These are phyloP conservation scores for Sphaerophoria rueppellii DNA, from an alignment of 2,888 invertebrate genomes.

Conservation along the genomic window DNA sequence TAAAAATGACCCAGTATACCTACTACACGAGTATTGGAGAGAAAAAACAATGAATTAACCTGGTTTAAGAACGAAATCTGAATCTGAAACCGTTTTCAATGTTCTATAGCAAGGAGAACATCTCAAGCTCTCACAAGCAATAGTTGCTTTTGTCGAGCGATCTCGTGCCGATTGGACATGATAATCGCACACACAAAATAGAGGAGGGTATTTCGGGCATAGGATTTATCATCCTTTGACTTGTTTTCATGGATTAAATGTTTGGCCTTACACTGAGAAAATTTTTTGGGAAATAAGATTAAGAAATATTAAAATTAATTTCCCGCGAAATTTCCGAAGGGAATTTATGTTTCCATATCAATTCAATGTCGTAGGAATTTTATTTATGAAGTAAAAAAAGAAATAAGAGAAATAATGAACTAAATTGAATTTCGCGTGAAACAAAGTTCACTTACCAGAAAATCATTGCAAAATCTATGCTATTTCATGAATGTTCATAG, in stretches of 20 bases:
- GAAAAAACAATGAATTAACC: slow-evolving; percentile 8
- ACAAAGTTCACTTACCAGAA: too few species aligned
- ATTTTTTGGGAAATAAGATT: background rate
- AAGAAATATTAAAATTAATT: background rate
- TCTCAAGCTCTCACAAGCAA: slow-evolving; percentile 18
- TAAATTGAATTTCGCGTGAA: too few species aligned
- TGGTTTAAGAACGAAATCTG: slow-evolving; percentile 8
- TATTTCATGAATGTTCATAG: too few species aligned
- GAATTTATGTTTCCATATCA: too few species aligned
- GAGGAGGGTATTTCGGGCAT: slow-evolving; percentile 14
- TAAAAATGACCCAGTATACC: slow-evolving; percentile 38
- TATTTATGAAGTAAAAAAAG: too few species aligned
- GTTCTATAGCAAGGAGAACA: background rate
- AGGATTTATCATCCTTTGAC: slow-evolving; percentile 32
- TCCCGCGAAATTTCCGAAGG: background rate
- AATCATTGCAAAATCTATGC: too few species aligned
- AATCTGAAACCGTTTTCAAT: slow-evolving; percentile 19
- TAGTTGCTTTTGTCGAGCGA: slow-evolving; percentile 67
- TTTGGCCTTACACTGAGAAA: background rate
- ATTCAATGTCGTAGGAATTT: background rate
- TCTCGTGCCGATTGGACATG: slow-evolving; percentile 73
- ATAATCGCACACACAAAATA: slow-evolving; percentile 63
- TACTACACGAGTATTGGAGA: background rate
- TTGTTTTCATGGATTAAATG: background rate
- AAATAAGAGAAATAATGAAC: too few species aligned